A percentile compares a stretch with the other conserved stretches of the same genome.
Evolutionary conservation across 2,888 invertebrate species (phyloP).

Genomic region (Euproctis similis): DNA sequence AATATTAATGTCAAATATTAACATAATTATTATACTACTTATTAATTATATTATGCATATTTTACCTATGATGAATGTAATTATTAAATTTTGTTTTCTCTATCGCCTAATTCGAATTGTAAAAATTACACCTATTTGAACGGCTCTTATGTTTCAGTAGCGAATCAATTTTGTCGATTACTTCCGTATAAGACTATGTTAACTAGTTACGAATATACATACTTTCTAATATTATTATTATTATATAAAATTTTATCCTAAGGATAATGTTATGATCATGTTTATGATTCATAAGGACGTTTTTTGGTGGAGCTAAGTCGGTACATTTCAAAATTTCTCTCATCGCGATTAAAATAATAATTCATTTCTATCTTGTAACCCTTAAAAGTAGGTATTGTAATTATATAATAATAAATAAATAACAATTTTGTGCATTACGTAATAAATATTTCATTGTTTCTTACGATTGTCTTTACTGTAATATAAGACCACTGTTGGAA

Average conservation of each 20-base stretch:
- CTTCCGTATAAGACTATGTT: conserved; percentile 73
- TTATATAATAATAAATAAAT: conserved; percentile 72
- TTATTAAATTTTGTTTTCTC: too few relatives aligned
- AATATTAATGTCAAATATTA: conserved; percentile 76
- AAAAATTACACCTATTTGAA: conserved; percentile 71
- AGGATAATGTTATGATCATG: conserved; percentile 69
- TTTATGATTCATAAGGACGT: conserved; percentile 68
- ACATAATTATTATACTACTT: conserved; percentile 72
- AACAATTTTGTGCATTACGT: conserved; percentile 74
- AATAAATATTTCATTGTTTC: conserved; percentile 74
- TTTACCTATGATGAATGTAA: conserved; percentile 74
- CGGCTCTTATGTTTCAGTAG: conserved; percentile 69
- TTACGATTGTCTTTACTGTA: conserved; percentile 73
- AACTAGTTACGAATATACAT: conserved; percentile 72
- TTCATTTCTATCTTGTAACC: conserved; percentile 72
- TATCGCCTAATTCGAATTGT: conserved; percentile 75
- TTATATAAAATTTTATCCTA: conserved; percentile 73
- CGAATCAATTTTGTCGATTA: conserved; percentile 66
- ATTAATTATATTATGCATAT: conserved; percentile 65
- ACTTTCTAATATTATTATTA: conserved; percentile 73
- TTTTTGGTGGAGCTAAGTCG: conserved; percentile 66
- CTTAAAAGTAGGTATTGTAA: conserved; percentile 74
- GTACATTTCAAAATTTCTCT: conserved; percentile 71
- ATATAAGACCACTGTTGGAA: conserved; percentile 70
- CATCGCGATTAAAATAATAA: conserved; percentile 73